A percentile compares a stretch with the other conserved stretches of the same genome.
Conservation (phyloP, 1,140 invertebrate species). For the Bradynema listronoti region DNA sequence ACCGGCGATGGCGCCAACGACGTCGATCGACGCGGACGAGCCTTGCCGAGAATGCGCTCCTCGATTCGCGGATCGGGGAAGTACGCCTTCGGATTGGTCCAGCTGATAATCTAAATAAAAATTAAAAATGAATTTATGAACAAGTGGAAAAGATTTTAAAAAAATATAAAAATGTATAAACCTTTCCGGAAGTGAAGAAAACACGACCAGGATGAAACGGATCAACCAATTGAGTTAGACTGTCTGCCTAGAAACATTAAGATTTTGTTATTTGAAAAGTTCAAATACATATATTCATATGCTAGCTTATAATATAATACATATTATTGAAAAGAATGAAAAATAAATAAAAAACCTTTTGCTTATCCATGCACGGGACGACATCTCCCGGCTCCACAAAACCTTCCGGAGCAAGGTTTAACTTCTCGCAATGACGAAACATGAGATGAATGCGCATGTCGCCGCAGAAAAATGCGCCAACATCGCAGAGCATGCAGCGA, state of each 20-base stretch:
- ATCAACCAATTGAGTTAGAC: slow-evolving; percentile 26
- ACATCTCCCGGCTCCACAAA: slow-evolving; percentile 22
- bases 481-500: slow-evolving; percentile 13
- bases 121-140: slow-evolving; percentile 10
- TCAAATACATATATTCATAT: slow-evolving; percentile 1
- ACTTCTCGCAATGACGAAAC: slow-evolving; percentile 30
- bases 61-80: slow-evolving; percentile 28
- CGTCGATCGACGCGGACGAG: too few species aligned
- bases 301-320: neutral
- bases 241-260: slow-evolving; percentile 20
- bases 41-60: slow-evolving; percentile 15
- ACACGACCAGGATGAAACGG: slow-evolving; percentile 28
- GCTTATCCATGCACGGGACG: slow-evolving; percentile 27
- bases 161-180: slow-evolving; percentile 1
- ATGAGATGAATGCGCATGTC: slow-evolving; percentile 35
- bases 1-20: too few species aligned
- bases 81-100: slow-evolving; percentile 30
- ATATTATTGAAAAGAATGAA: slow-evolving; percentile 8
- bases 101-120: slow-evolving; percentile 28
- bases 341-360: slow-evolving; percentile 26
- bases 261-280: slow-evolving; percentile 4
- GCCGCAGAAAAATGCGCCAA: slow-evolving; percentile 28
- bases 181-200: slow-evolving; percentile 34
- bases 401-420: slow-evolving; percentile 30
- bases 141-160: neutral